Evolutionary conservation across 2,797 vertebrate genomes (phyloP).

Genomic region (Bucorvus abyssinicus): DNA sequence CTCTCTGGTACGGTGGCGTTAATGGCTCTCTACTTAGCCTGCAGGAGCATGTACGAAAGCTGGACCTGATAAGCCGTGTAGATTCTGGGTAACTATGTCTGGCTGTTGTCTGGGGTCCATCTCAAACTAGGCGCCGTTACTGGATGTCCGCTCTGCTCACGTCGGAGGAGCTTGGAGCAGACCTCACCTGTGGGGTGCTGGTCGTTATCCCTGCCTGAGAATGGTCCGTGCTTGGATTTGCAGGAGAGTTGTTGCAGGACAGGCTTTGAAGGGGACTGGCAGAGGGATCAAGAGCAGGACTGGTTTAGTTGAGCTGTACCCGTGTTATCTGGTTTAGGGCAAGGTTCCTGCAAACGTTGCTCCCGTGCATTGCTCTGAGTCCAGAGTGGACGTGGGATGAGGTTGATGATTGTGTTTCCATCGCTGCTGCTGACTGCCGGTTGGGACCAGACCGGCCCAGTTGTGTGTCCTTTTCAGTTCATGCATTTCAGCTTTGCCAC

Average conservation of each 20-base stretch:
- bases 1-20: not conserved
- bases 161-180: not conserved
- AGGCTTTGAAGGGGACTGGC: not conserved
- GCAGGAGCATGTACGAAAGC: not conserved
- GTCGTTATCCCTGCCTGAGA: not conserved
- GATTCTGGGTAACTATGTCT: not conserved
- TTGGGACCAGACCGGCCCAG: not conserved
- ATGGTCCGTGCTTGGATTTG: not conserved
- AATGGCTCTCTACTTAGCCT: not conserved
- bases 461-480: not conserved
- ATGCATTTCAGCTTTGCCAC: not conserved
- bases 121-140: not conserved
- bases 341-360: not conserved
- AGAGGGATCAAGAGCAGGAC: rapidly evolving
- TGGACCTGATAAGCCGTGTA: not conserved
- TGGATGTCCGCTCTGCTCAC: rapidly evolving
- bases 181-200: not conserved
- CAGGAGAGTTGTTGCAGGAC: not conserved
- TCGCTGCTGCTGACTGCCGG: not conserved
- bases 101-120: not conserved
- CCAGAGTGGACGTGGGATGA: not conserved
- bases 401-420: not conserved
- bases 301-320: not conserved
- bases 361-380: not conserved
- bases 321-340: rapidly evolving